phyloP scores from a whole-genome alignment of 2,888 invertebrate genomes.

The Terebella lapidaria region DNA sequence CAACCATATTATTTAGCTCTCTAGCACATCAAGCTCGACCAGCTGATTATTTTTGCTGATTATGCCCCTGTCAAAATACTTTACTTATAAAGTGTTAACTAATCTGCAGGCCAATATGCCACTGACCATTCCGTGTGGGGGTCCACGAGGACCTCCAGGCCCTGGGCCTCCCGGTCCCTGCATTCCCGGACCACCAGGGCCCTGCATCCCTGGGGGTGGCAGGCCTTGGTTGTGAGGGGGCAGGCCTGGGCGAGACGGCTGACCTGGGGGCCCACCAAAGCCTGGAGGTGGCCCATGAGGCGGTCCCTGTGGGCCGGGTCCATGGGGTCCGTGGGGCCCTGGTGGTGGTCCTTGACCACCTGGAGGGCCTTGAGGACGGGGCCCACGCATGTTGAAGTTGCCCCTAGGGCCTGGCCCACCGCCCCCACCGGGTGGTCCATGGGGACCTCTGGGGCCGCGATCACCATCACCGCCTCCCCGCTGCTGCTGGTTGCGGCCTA shows the following conservation, averaged over 20 bases:
- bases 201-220: conserved; percentile 44
- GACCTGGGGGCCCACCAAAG: not conserved
- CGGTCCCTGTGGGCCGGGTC: conserved; percentile 15
- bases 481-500: not conserved
- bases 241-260: conserved; percentile 49
- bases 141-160: conserved; percentile 30
- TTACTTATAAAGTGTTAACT: too few species aligned
- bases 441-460: not conserved
- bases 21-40: too few species aligned
- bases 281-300: conserved; percentile 37
- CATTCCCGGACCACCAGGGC: not conserved
- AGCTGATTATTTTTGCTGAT: too few species aligned
- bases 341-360: conserved; percentile 54
- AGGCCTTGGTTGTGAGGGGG: conserved; percentile 46
- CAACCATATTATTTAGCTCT: not conserved
- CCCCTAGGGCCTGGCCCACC: not conserved
- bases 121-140: conserved; percentile 16
- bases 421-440: not conserved
- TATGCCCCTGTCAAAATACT: too few species aligned
- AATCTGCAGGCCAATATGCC: too few species aligned
- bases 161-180: conserved; percentile 17
- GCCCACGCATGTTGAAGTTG: not conserved
- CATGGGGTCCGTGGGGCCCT: conserved; percentile 8
- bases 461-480: not conserved
- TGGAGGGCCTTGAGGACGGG: conserved; percentile 8